Evolutionary conservation across 2,888 invertebrate species (phyloP).

Genomic region (Cremastobaeus sp.): DNA sequence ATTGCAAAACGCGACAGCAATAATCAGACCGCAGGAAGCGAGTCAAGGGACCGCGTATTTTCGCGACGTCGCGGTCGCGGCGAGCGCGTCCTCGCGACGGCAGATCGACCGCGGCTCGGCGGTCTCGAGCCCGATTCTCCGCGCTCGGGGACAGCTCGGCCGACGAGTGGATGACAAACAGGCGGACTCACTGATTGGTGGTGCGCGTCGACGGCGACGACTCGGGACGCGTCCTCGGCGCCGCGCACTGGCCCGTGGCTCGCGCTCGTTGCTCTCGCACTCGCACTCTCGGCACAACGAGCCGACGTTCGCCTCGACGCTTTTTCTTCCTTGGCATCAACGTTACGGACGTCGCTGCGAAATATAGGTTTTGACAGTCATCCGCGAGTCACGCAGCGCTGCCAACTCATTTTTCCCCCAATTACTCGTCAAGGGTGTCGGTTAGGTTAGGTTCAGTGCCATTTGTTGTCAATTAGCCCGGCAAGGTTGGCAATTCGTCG

Average conservation of each 20-base stretch:
- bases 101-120: too few relatives aligned
- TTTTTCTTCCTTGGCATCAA: conserved; percentile 57
- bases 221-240: conserved; percentile 46
- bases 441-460: conserved; percentile 21
- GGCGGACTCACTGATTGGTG: conserved; percentile 54
- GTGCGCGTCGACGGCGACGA: conserved; percentile 44
- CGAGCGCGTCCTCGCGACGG: too few relatives aligned
- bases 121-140: too few relatives aligned
- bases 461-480: too few relatives aligned
- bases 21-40: too few relatives aligned
- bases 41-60: too few relatives aligned
- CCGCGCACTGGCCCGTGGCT: conserved; percentile 32
- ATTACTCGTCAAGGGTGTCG: too few relatives aligned
- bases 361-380: conserved; percentile 58
- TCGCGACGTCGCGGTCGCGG: too few relatives aligned
- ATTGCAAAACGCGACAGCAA: too few relatives aligned
- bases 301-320: conserved; percentile 55
- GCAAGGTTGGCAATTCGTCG: too few relatives aligned
- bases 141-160: conserved; percentile 1
- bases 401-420: conserved; percentile 44
- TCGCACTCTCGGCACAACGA: conserved; percentile 59
- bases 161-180: conserved; percentile 45
- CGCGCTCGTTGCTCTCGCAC: conserved; percentile 53
- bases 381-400: conserved; percentile 47
- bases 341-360: conserved; percentile 50